Base-by-base conservation (phyloP, 2,113 vertebrate species). In the Silurus glanis region DNA sequence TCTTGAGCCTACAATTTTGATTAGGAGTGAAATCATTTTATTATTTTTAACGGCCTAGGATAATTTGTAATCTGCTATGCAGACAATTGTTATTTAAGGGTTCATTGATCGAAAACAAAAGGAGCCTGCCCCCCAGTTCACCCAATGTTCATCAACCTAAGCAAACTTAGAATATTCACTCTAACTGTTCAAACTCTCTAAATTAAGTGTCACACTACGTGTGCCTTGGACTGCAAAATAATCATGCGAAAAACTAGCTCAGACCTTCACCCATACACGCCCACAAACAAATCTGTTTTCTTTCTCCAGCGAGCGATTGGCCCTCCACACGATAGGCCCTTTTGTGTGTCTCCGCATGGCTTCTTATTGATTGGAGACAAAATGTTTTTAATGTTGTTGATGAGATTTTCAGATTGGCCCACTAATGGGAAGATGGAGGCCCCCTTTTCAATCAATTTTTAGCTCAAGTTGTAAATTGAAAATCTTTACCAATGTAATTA, bases 381-480 rank as follows among this genome's bases (percentile, higher is more conserved):
- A 95, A 95, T 94, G 94, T 95, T 95, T 95, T 95, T 95, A 95
- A 95, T 94, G 94, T 94, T 94, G 93, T 92, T 94, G 94, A 95
- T 95, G 94, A 95, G 95, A 94, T 95, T 95, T 94, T 92, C 88
- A 93, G 93, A 95, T 94, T 94, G 92, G 86, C 88, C 85, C 76
- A 90, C 92, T 95, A 95, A 95, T 94, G 92, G 94, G 91, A 91
- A 94, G 93, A 92, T 92, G 89, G 93, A 93, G 91, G 88, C 91
- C 90, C 76, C 10, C 91, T 88, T 92, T 94, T 92, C 94, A 95
- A 95, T 96, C 93, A 94, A 93, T 94, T 94, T 92, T 92, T 90
- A 93, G 93, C 93, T 92, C 91, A 91, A 92, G 92, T 89, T 87
- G 88, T 90, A 95, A 94, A 96, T 95, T 94, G 94, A 95, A 95